phyloP scores from a whole-genome alignment of 2,113 vertebrate genomes.

The Austrofundulus limnaeus region DNA sequence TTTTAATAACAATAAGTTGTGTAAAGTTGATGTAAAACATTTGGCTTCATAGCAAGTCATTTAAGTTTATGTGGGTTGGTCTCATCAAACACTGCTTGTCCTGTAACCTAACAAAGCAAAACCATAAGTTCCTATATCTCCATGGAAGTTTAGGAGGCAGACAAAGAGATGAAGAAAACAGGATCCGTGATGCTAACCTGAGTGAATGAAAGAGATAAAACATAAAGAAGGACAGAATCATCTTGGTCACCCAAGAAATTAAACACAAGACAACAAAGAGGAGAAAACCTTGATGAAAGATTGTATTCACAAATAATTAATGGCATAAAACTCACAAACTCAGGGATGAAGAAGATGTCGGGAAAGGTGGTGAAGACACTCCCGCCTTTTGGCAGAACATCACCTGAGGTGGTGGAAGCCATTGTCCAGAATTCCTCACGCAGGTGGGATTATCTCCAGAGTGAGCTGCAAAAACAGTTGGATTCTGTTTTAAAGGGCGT shows the following conservation, averaged over 20 bases:
- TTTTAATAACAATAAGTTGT: too few species aligned
- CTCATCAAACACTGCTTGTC: conserved; percentile 18
- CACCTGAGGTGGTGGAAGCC: conserved; percentile 61
- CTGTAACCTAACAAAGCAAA: background rate
- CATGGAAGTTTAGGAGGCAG: background rate
- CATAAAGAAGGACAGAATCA: background rate
- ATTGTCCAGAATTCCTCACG: conserved; percentile 59
- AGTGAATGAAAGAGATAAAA: background rate
- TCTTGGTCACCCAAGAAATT: background rate
- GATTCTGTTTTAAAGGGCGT: conserved; percentile 49
- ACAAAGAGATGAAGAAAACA: background rate
- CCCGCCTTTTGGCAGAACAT: conserved; percentile 65
- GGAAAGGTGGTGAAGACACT: conserved; percentile 71
- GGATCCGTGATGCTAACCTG: background rate
- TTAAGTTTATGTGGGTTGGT: background rate
- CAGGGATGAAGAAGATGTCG: conserved; percentile 77
- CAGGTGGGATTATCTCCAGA: background rate
- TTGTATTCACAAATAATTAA: background rate
- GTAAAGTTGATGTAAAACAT: too few species aligned
- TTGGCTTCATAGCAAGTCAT: too few species aligned
- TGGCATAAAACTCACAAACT: conserved; percentile 72
- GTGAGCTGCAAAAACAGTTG: conserved; percentile 34
- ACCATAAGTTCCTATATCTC: conserved; percentile 3
- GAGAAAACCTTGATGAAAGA: background rate
- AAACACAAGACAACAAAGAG: background rate